Conservation (phyloP, 2,888 invertebrate genomes). For the Catocala nupta region DNA sequence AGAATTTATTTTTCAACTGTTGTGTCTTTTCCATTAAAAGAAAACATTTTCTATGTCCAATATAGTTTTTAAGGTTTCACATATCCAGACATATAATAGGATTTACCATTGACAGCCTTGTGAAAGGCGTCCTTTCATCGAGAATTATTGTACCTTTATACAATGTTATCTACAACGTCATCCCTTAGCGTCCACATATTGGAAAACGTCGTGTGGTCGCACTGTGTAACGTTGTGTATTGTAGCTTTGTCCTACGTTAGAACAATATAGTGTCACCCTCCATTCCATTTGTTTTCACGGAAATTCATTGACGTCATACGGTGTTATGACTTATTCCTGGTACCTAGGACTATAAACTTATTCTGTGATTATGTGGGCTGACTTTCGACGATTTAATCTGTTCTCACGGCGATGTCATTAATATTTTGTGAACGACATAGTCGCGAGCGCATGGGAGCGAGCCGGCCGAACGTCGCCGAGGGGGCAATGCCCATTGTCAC, state of each 20-base stretch:
- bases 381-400: constrained; percentile 28
- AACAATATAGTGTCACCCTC: constrained; percentile 15
- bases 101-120: background rate
- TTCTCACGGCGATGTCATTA: constrained; percentile 44
- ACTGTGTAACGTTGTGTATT: no score
- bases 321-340: constrained; percentile 23
- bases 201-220: background rate
- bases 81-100: background rate
- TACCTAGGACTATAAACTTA: constrained; percentile 17
- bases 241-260: background rate
- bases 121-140: constrained; percentile 4
- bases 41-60: no score
- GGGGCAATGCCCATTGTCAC: constrained; percentile 54
- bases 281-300: constrained; percentile 15
- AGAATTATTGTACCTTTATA: background rate
- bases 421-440: constrained; percentile 41
- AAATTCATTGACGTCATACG: constrained; percentile 26
- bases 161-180: constrained; percentile 1
- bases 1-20: no score
- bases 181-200: constrained; percentile 1
- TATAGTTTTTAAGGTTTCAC: background rate
- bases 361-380: constrained; percentile 16
- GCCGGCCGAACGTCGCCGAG: constrained; percentile 28
- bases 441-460: constrained; percentile 24
- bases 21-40: no score